Percentiles rank a stretch among this genome's conserved stretches.
These are phyloP conservation scores for Madoqua kirkii DNA, from an alignment of 2,113 vertebrate species.

Conservation along the genomic window DNA sequence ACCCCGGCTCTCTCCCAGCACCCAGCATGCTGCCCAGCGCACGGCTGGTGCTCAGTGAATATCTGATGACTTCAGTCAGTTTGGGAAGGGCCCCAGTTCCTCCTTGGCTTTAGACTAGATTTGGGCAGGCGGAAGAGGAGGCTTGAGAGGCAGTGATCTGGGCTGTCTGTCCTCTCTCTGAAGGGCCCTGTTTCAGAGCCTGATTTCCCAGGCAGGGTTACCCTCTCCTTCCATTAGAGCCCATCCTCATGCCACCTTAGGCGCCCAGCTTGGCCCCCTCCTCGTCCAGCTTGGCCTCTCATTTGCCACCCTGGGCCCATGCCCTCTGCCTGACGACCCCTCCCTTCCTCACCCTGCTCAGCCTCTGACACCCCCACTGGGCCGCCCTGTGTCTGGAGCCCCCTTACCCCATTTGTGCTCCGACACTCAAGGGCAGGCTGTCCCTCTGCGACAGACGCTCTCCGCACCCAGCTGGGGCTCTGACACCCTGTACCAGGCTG, in stretches of 20 bases:
- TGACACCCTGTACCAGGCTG: neutral
- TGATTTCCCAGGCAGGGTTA: neutral
- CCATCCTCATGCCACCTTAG: neutral
- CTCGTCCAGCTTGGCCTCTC: neutral
- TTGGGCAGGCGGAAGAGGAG: neutral
- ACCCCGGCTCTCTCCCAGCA: neutral
- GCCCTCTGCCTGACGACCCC: rapidly evolving
- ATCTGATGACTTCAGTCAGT: neutral
- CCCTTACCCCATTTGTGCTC: neutral
- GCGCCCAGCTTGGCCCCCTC: neutral
- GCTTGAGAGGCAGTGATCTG: neutral
- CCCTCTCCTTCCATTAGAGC: neutral
- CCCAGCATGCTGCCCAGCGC: rapidly evolving
- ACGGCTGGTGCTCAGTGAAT: neutral
- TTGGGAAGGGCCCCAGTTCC: neutral
- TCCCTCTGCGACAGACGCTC: neutral
- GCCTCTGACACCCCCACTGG: rapidly evolving
- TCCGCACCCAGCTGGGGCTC: neutral
- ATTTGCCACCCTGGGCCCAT: neutral
- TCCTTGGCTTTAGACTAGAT: neutral
- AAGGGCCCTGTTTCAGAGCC: neutral
- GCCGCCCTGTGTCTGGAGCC: neutral
- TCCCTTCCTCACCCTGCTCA: neutral
- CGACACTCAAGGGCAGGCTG: neutral
- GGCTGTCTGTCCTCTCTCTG: neutral